Conservation (phyloP, 2,888 invertebrate genomes). For the Eupithecia insigniata region DNA sequence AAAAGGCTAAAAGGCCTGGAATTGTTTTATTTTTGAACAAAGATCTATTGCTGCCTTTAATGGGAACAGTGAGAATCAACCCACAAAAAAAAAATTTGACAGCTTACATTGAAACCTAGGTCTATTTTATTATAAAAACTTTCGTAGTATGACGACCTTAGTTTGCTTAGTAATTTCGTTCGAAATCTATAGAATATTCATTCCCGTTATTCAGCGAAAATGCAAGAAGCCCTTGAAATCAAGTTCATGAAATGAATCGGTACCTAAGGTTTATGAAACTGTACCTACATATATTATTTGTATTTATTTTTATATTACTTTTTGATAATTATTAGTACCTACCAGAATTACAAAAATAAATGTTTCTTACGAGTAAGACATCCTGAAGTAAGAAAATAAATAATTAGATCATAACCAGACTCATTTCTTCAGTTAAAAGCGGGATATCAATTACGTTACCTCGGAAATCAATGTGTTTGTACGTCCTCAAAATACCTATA, state of each 20-base stretch:
- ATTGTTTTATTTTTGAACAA: not conserved
- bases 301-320: too few species aligned
- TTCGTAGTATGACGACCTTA: too few species aligned
- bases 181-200: not conserved
- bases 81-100: not conserved
- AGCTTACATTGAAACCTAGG: not conserved
- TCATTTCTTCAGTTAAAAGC: not conserved
- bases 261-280: too few species aligned
- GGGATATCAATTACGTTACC: slow-evolving; percentile 25
- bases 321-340: too few species aligned
- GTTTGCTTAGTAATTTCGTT: not conserved
- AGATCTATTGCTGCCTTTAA: not conserved
- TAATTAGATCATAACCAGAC: not conserved
- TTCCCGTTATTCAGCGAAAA: not conserved
- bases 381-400: not conserved
- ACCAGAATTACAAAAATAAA: too few species aligned
- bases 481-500: not conserved
- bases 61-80: not conserved
- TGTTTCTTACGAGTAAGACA: not conserved
- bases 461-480: not conserved
- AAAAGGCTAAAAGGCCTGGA: not conserved
- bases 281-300: too few species aligned
- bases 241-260: not conserved
- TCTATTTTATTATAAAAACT: too few species aligned
- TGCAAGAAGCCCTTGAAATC: not conserved